Base-by-base conservation (phyloP, 2,888 invertebrate genomes). In the Pheosia gnoma region DNA sequence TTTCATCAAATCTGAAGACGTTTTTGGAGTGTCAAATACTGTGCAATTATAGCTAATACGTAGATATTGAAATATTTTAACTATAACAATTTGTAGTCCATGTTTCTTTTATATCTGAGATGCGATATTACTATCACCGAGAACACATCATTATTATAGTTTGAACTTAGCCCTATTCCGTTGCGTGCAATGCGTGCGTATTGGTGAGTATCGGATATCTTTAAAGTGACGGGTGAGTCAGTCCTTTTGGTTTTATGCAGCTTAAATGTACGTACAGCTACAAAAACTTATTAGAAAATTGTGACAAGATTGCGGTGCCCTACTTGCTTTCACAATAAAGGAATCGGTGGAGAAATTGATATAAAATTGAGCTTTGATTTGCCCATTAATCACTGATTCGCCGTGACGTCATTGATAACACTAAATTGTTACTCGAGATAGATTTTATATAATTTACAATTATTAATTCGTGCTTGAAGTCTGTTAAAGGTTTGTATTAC, bases 81-180 rank as follows among this genome's bases (percentile, higher is more conserved):
- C 39, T 49, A 37, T 39, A 37, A 5, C 6, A 37, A 36, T 36
- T 8, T 7, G 5, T 57, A 11, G 37, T 58, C 57, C 47, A 58
- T 53, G 41, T 56, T 41, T 39, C n/a, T 41, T 56, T 41, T 13
- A n/a, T 38, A 56, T 25, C 41, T 13, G n/a, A 39, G 41, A 56
- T 56, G 41, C n/a, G 63, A 67, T 67, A 74, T 68, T 62, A 53
- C 75, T 71, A 77, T 82, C 82, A 81, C 80, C 81, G 79, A 82
- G 8, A 60, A 63, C 71, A 60, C 70, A 74, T 74, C 65, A 75
- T 25, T 25, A 25, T 25, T 25, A 25, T 25, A 25, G 25, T 25
- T 25, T 25, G 25, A 25, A 25, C 25, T 25, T 2, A 25, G 25
- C 25, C 25, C 25, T 25, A 25, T 25, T 25, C 25, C 25, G 25